phyloP scores from a whole-genome alignment of 2,113 vertebrate species.

The Sakesphorus luctuosus region DNA sequence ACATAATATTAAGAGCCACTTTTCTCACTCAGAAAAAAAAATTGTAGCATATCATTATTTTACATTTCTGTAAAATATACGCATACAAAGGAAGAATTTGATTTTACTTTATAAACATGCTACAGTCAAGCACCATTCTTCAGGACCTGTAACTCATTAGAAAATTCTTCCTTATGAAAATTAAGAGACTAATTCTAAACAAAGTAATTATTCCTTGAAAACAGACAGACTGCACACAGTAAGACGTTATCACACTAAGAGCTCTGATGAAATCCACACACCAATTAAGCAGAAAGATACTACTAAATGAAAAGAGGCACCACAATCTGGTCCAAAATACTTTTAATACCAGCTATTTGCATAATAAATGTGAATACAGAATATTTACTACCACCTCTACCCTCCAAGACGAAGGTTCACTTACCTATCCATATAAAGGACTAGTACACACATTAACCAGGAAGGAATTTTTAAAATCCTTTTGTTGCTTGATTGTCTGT shows the following conservation, averaged over 20 bases:
- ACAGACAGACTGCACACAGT: background rate
- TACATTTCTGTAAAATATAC: background rate
- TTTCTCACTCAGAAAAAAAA: background rate
- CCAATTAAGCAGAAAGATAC: background rate
- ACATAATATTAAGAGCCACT: background rate
- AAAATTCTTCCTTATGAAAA: background rate
- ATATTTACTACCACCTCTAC: background rate
- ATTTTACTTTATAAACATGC: background rate
- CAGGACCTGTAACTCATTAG: background rate
- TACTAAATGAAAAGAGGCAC: background rate
- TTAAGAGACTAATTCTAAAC: background rate
- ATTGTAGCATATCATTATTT: background rate
- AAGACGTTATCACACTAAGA: background rate
- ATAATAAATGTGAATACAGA: background rate
- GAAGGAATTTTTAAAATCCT: background rate
- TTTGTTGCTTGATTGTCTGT: background rate
- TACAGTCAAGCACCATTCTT: background rate
- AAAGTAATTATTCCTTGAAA: background rate
- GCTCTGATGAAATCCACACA: background rate
- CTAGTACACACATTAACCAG: background rate
- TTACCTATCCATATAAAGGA: background rate
- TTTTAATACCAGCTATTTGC: background rate
- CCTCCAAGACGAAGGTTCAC: background rate
- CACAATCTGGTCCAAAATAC: background rate
- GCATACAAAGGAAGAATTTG: background rate